Evolutionary conservation across 2,888 invertebrate species (phyloP).

Genomic region (Linnaemya vulpina): DNA sequence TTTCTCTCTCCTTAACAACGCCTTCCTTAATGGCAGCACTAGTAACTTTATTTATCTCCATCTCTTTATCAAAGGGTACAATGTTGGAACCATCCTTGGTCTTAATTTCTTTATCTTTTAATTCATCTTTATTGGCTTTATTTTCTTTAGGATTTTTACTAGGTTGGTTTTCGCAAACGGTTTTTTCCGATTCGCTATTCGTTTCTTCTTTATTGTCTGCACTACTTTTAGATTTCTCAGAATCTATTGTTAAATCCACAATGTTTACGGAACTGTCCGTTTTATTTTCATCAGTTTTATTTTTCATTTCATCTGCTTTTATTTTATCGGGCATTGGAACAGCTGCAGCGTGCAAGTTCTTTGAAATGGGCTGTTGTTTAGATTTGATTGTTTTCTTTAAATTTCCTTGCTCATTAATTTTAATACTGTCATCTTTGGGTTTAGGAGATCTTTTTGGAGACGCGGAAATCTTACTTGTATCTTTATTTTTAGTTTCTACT

Average conservation of each 20-base stretch:
- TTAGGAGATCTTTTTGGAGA: not conserved
- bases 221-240: not conserved
- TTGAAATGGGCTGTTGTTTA: not conserved
- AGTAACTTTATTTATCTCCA: not conserved
- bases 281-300: not conserved
- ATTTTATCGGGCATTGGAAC: not conserved
- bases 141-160: not conserved
- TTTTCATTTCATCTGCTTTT: not conserved
- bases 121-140: not conserved
- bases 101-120: not conserved
- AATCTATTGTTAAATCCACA: not conserved
- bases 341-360: not conserved
- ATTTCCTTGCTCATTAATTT: not conserved
- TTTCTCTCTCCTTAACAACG: not conserved
- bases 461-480: not conserved
- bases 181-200: not conserved
- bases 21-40: not conserved
- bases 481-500: conserved; percentile 12
- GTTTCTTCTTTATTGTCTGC: not conserved
- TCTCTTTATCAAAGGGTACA: not conserved
- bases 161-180: not conserved
- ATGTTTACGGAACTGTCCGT: not conserved
- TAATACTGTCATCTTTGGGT: conserved; percentile 5
- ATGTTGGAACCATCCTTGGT: not conserved
- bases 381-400: not conserved